Evolutionary conservation across 1,140 invertebrate species (phyloP).

Genomic region (Periplaneta americana): DNA sequence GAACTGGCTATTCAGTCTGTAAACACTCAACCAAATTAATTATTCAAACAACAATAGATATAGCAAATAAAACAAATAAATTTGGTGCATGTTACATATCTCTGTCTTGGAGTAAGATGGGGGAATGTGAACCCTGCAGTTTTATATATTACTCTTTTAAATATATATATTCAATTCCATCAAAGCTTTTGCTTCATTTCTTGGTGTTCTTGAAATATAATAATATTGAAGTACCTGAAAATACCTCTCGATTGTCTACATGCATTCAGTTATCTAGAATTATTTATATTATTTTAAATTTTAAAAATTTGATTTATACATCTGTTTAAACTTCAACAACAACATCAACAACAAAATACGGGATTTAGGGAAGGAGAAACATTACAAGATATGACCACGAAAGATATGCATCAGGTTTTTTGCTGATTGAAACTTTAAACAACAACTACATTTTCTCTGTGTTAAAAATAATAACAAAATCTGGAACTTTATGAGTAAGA

Average conservation of each 20-base stretch:
- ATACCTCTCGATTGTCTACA: neutral
- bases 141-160: neutral
- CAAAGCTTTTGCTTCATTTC: neutral
- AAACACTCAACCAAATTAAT: neutral
- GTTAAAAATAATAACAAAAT: neutral
- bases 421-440: neutral
- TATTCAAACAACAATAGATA: neutral
- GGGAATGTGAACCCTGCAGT: neutral
- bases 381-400: neutral
- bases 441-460: neutral
- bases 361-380: neutral
- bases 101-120: neutral
- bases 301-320: neutral
- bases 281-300: neutral
- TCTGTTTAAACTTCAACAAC: neutral
- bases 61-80: neutral
- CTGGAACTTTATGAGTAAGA: neutral
- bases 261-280: neutral
- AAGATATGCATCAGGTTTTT: neutral
- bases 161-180: neutral
- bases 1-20: neutral
- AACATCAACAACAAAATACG: neutral
- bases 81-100: no score
- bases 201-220: neutral
- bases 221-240: neutral